Evolutionary conservation across 2,888 invertebrate genomes (phyloP).

Genomic region (Pogonocherus hispidulus): DNA sequence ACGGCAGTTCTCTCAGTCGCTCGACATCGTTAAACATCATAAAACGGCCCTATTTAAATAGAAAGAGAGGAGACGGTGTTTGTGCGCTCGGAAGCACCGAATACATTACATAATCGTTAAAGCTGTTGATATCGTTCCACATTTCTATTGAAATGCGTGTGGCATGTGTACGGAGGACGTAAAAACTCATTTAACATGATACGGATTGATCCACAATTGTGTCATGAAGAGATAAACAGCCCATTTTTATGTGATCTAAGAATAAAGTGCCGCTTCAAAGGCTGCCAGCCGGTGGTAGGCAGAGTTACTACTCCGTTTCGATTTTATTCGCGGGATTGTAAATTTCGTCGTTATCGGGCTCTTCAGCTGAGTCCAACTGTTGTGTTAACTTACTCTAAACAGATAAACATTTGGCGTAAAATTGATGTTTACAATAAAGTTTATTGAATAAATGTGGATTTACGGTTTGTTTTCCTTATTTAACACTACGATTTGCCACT

Average conservation of each 20-base stretch:
- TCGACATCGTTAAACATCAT: no score
- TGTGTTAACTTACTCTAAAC: background rate
- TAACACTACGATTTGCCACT: no score
- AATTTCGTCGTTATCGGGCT: background rate
- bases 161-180: constrained; percentile 25
- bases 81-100: no score
- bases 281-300: background rate
- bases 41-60: no score
- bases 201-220: constrained; percentile 36
- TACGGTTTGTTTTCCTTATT: no score
- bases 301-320: constrained; percentile 4
- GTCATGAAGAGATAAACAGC: constrained; percentile 38
- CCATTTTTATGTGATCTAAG: constrained; percentile 21
- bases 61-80: no score
- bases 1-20: no score
- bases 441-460: background rate
- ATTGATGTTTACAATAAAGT: background rate
- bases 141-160: constrained; percentile 35
- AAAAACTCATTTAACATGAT: constrained; percentile 33
- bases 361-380: background rate
- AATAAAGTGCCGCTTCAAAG: constrained; percentile 29
- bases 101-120: no score
- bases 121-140: no score
- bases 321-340: background rate
- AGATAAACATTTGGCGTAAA: background rate